Conservation (phyloP, 2,888 invertebrate species). For the Ashinkailepas kermadecensis region DNA sequence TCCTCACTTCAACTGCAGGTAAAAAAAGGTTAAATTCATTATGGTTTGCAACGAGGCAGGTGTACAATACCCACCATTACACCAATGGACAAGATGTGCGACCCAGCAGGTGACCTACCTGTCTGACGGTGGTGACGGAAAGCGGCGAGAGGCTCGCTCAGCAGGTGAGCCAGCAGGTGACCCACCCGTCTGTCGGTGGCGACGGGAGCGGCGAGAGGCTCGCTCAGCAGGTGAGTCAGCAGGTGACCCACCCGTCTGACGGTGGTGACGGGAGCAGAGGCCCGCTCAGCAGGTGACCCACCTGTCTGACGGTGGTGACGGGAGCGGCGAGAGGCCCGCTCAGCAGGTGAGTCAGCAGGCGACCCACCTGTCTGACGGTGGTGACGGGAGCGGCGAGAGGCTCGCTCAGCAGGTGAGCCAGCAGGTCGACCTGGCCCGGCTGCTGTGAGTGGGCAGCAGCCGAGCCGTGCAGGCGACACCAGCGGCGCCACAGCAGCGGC, state of each 20-base stretch:
- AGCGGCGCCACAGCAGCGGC: conserved; percentile 15
- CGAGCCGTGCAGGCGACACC: conserved; percentile 6
- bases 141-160: conserved; percentile 8
- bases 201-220: conserved; percentile 20
- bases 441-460: neutral
- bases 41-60: too few species aligned
- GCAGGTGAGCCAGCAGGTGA: neutral
- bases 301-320: conserved; percentile 13
- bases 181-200: conserved; percentile 10
- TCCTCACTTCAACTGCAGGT: too few species aligned
- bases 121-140: conserved; percentile 13
- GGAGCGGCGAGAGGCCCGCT: conserved; percentile 14
- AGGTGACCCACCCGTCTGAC: conserved; percentile 20
- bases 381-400: conserved; percentile 18
- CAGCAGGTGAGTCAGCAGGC: neutral
- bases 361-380: conserved; percentile 12
- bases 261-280: conserved; percentile 18
- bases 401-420: neutral
- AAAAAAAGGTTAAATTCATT: too few species aligned
- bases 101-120: neutral
- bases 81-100: too few species aligned
- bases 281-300: conserved; percentile 8
- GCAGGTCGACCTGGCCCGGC: neutral
- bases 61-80: too few species aligned
- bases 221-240: neutral